A percentile compares a stretch with the other conserved stretches of the same genome.
Conservation (phyloP, 2,113 vertebrate species). For the Hiodon alosoides region DNA sequence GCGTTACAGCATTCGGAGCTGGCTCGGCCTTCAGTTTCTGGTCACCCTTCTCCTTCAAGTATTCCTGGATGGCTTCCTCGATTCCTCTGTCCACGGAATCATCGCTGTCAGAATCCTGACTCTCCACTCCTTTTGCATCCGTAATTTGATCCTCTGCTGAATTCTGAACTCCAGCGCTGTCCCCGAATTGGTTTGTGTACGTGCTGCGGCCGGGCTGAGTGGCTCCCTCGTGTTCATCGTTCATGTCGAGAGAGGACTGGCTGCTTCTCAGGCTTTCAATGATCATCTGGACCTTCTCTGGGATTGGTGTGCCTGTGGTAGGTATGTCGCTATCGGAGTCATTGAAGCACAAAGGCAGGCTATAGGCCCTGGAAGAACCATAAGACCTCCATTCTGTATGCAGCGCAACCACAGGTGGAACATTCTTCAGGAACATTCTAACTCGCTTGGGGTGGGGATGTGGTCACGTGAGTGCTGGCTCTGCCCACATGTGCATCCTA, state of each 20-base stretch:
- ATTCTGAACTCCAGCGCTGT: slow-evolving; percentile 14
- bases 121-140: slow-evolving; percentile 37
- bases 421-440: slow-evolving; percentile 97
- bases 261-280: slow-evolving; percentile 80
- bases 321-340: slow-evolving; percentile 66
- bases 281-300: slow-evolving; percentile 83
- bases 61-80: slow-evolving; percentile 92
- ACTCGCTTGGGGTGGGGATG: slow-evolving; percentile 44
- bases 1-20: slow-evolving; percentile 27
- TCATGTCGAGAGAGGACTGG: slow-evolving; percentile 75
- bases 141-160: slow-evolving; percentile 22
- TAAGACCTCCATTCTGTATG: slow-evolving; percentile 85
- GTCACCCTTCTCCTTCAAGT: slow-evolving; percentile 78
- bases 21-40: slow-evolving; percentile 58
- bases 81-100: slow-evolving; percentile 90
- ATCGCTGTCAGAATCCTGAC: slow-evolving; percentile 78
- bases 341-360: slow-evolving; percentile 75
- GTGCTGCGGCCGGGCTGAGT: slow-evolving; percentile 47
- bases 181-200: slow-evolving; percentile 12
- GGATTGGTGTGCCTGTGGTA: slow-evolving; percentile 63
- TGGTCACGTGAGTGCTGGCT: slow-evolving; percentile 42
- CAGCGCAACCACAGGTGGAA: slow-evolving; percentile 77
- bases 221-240: slow-evolving; percentile 62
- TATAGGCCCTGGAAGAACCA: slow-evolving; percentile 67
- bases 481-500: slow-evolving; percentile 65